Evolutionary conservation across 2,888 invertebrate species (phyloP).

Genomic region (Diaperis boleti): DNA sequence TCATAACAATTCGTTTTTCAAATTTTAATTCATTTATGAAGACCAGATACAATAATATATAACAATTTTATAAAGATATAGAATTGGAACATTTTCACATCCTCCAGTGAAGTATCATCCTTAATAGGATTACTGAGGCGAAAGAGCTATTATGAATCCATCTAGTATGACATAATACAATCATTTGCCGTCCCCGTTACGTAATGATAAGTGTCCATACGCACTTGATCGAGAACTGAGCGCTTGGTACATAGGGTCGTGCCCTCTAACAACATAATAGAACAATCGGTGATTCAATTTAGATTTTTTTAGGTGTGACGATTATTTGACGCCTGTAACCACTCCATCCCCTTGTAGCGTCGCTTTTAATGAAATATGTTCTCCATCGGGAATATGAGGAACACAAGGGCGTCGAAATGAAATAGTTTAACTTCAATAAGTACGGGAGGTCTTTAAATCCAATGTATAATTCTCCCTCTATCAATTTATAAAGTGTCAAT

Average conservation of each 20-base stretch:
- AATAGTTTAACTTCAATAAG: conserved; percentile 64
- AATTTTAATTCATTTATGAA: too few species aligned
- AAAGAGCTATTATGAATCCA: conserved; percentile 37
- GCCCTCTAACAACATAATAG: conserved; percentile 78
- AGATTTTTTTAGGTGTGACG: conserved; percentile 70
- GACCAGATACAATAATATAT: too few species aligned
- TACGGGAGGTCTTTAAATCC: conserved; percentile 56
- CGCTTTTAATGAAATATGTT: conserved; percentile 66
- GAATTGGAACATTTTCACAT: neutral
- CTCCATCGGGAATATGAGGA: conserved; percentile 59
- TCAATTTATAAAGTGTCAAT: conserved; percentile 57
- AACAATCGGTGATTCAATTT: conserved; percentile 79
- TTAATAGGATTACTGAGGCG: conserved; percentile 28
- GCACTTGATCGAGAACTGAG: conserved; percentile 66
- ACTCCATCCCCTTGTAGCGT: conserved; percentile 51
- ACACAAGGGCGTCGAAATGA: conserved; percentile 59
- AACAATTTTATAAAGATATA: too few species aligned
- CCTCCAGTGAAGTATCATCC: neutral
- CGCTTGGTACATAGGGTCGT: conserved; percentile 63
- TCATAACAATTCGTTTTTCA: too few species aligned
- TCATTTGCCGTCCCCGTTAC: conserved; percentile 57
- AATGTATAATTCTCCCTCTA: conserved; percentile 54
- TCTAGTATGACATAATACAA: conserved; percentile 57
- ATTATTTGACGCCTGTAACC: conserved; percentile 66
- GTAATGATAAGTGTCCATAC: conserved; percentile 65